Percentiles rank a stretch among this genome's conserved stretches.
Evolutionary conservation across 2,797 vertebrate species (phyloP).

Genomic region (Intellagama lesueurii): DNA sequence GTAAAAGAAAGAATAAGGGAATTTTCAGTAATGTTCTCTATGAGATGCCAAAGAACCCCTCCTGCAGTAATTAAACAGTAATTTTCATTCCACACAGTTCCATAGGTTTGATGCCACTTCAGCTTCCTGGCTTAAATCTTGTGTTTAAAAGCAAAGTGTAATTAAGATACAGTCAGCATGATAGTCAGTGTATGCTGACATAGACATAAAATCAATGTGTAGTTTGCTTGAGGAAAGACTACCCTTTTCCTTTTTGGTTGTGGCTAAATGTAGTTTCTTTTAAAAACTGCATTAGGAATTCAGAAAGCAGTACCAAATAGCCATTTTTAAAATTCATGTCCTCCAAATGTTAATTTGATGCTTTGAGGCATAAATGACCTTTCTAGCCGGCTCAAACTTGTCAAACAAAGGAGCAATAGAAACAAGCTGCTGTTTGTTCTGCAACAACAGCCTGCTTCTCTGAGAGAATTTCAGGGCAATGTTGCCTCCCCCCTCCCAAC

Average conservation of each 20-base stretch:
- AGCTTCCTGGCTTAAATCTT: slow-evolving; percentile 57
- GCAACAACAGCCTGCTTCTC: slow-evolving; percentile 75
- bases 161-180: slow-evolving; percentile 53
- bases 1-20: background rate
- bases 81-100: slow-evolving; percentile 14
- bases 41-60: slow-evolving; percentile 31
- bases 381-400: slow-evolving; percentile 76
- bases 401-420: slow-evolving; percentile 76
- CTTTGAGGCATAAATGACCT: slow-evolving; percentile 81
- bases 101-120: slow-evolving; percentile 51
- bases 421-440: slow-evolving; percentile 78
- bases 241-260: slow-evolving; percentile 39
- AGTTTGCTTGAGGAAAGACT: slow-evolving; percentile 58
- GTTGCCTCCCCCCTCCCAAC: slow-evolving; percentile 65
- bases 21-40: slow-evolving; percentile 22
- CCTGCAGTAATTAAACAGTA: slow-evolving; percentile 37
- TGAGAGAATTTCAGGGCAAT: slow-evolving; percentile 74
- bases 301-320: slow-evolving; percentile 73
- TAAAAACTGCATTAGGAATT: slow-evolving; percentile 64
- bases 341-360: slow-evolving; percentile 82
- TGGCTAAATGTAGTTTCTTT: slow-evolving; percentile 14
- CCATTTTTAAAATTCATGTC: slow-evolving; percentile 78
- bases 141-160: slow-evolving; percentile 56
- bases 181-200: slow-evolving; percentile 6
- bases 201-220: slow-evolving; percentile 54